Conservation (phyloP, 2,113 vertebrate species). For the Connochaetes taurinus region DNA sequence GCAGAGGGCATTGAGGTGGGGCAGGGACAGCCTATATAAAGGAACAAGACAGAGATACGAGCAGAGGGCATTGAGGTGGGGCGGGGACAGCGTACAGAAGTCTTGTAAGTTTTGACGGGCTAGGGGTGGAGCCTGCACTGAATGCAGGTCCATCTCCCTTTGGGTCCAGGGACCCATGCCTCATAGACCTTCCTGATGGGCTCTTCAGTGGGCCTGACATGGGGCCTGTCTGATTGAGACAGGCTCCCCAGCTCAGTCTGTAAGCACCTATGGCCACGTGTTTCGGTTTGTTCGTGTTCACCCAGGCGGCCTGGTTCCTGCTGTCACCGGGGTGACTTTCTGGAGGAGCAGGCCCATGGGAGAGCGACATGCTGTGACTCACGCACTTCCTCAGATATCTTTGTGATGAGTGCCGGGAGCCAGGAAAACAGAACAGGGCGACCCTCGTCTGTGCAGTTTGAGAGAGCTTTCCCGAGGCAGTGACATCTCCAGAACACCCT, state of each 20-base stretch:
- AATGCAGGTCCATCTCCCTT: neutral
- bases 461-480: neutral
- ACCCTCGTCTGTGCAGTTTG: neutral
- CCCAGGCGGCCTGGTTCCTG: neutral
- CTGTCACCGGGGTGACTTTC: neutral
- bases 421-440: neutral
- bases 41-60: neutral
- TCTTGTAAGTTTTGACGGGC: neutral
- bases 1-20: no score
- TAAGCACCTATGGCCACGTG: neutral
- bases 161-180: rapidly evolving
- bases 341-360: neutral
- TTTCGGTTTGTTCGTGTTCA: neutral
- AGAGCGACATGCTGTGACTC: neutral
- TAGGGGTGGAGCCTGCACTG: neutral
- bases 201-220: neutral
- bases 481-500: neutral
- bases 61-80: neutral
- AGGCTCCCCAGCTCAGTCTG: neutral
- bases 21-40: no score
- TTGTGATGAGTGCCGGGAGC: neutral
- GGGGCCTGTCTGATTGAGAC: neutral
- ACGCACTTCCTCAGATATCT: neutral
- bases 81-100: neutral
- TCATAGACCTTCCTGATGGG: neutral